Base-by-base conservation (phyloP, 2,113 vertebrate species). In the Leucosticte australis region DNA sequence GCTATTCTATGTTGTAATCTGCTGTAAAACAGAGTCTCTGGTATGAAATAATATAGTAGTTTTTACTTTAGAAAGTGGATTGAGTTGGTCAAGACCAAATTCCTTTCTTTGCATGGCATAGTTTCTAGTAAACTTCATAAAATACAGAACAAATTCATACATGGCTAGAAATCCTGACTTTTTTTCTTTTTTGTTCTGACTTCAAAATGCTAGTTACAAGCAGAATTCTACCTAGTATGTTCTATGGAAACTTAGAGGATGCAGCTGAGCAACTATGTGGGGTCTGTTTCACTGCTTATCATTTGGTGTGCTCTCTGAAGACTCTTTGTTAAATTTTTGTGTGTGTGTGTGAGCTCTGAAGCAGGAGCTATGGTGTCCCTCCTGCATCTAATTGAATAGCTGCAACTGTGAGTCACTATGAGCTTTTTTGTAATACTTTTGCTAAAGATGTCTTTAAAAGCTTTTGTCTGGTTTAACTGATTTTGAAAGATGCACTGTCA, bases 211-310 rank as follows among this genome's bases (percentile, higher is more conserved):
- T 27, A 13, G 7, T 65, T 83, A 21, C 26, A 55, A 92, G 47
- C 30, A 59, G 50, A 76, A 60, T 86, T 79, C 73, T 37, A 37
- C 22, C 4, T 50, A 15, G 0, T 68, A 6, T 68, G 79, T 76
- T 79, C 41, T 52, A 1, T 44, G 31, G 28, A 65, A 53, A 21
- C 10, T 59, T 74, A 27, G 3, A 46, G 46, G 50, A 65, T 28
- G 8, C 8, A 67, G 5, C 60, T 64, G 27, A 90, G 63, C 30
- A 56, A 2, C 21, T 26, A 1, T 3, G 2, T 0, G 1, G 24
- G 7, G 8, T 53, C n/a, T 67, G 10, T 85, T 35, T 83, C 7
- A 4, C 23, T 64, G 28, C 46, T 73, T 21, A 11, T 68, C 6
- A 7, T 26, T 81, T 64, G 41, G 15, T 68, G 30, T 42, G 39